These are phyloP conservation scores for Meganola albula DNA, from an alignment of 2,888 invertebrate species.

Conservation along the genomic window DNA sequence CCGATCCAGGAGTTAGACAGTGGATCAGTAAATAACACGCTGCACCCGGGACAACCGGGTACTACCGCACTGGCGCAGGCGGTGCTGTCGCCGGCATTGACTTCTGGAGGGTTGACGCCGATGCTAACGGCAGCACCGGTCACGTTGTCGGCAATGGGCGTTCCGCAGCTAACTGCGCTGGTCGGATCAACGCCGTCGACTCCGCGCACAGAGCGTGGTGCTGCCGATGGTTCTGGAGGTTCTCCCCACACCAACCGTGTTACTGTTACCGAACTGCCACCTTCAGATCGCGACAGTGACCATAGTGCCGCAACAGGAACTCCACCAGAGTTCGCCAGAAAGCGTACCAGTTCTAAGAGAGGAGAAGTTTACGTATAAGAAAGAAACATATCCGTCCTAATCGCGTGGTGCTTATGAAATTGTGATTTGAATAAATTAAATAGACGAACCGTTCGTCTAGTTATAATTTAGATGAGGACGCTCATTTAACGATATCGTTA, in stretches of 20 bases:
- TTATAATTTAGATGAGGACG: constrained; percentile 23
- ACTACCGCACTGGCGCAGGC: constrained; percentile 89
- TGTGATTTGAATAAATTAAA: constrained; percentile 27
- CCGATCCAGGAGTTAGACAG: constrained; percentile 91
- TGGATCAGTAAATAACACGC: constrained; percentile 84
- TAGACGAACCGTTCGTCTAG: constrained; percentile 24
- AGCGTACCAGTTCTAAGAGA: constrained; percentile 55
- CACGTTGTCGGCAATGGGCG: constrained; percentile 77
- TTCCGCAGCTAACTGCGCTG: constrained; percentile 77
- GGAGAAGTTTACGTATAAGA: constrained; percentile 66
- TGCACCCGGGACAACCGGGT: constrained; percentile 84
- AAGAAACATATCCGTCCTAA: constrained; percentile 13
- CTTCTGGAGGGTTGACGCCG: constrained; percentile 54
- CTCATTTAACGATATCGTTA: constrained; percentile 27
- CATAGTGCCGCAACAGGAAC: constrained; percentile 45
- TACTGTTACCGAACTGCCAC: constrained; percentile 42
- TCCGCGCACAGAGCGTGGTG: constrained; percentile 46
- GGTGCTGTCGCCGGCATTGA: constrained; percentile 78
- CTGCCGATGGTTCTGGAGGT: constrained; percentile 35
- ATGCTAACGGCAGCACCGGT: constrained; percentile 68
- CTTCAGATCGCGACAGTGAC: constrained; percentile 53
- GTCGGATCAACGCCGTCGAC: constrained; percentile 73
- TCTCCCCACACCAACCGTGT: constrained; percentile 34
- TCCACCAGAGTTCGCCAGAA: constrained; percentile 45
- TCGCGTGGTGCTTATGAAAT: constrained; percentile 32